Evolutionary conservation across 2,888 invertebrate species (phyloP), one percentile per base, ranked within the genome.

Genomic region (Ennomos fuscantarius): DNA sequence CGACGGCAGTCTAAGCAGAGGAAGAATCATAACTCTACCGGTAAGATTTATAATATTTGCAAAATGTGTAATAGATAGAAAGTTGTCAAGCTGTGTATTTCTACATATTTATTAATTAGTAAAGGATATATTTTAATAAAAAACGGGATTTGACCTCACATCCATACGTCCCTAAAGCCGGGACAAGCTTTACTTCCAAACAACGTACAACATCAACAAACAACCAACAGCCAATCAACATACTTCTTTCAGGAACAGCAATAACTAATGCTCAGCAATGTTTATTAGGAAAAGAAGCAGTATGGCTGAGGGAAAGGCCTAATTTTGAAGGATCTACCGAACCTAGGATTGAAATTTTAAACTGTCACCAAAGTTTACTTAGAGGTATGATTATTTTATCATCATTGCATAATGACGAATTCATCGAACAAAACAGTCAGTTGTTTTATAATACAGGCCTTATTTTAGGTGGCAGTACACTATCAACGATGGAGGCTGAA

Each of bases 231-330:
- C n/a, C n/a, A n/a, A n/a, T n/a, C 41, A 24, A 15, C 2, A 24
- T 24, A 24, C 8, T 41, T 24, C 31, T 52, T 65, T 74, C 74
- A 88, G 89, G 79, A 53, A 81, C 86, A 37, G 83, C 90, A 35
- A 88, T 90, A 56, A 80, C 77, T 8, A 92, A 90, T 70, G 85
- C 91, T 55, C 91, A 89, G 65, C 89, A 92, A 72, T 92, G 91
- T 73, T 79, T 92, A 52, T 71, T 92, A 56, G 89, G 89, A 10
- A 92, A 92, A 74, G 91, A 92, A 76, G 90, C 91, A 0, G 90
- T 89, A 31, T 92, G 91, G 91, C 74, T 91, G 50, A 77, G 91
- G 54, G 91, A 92, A 70, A 78, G 91, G 46, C 84, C 89, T 44
- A 74, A 86, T 45, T 90, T 87, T 70, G 90, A 91, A 74, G 85